Evolutionary conservation across 2,113 vertebrate genomes (phyloP).

Genomic region (Zapus hudsonius): DNA sequence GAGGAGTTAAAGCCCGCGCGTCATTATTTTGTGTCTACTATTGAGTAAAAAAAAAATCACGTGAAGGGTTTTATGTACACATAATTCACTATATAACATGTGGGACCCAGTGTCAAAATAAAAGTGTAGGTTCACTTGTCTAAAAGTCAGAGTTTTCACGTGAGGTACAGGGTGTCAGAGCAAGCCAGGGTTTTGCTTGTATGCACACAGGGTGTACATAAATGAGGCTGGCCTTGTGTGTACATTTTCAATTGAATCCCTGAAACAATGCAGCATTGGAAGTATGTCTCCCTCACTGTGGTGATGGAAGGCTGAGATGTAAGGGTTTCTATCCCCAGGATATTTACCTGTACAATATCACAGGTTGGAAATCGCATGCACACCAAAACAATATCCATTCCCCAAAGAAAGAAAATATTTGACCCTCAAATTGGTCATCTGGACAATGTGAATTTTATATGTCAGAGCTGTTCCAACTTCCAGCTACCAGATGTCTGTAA

Average conservation of each 20-base stretch:
- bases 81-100: not conserved
- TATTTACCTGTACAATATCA: not conserved
- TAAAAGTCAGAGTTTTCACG: not conserved
- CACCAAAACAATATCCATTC: slow-evolving; percentile 69
- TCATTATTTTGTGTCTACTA: not conserved
- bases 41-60: not conserved
- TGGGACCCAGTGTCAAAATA: not conserved
- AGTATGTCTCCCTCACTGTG: not conserved
- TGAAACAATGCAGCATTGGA: not conserved
- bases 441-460: slow-evolving; percentile 84
- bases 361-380: not conserved
- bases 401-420: slow-evolving; percentile 69
- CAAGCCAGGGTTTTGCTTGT: not conserved
- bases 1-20: not conserved
- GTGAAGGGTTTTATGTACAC: not conserved
- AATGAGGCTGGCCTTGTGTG: rapidly evolving
- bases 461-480: slow-evolving; percentile 83
- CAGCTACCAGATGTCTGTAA: slow-evolving; percentile 88
- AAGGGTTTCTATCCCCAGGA: not conserved
- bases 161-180: not conserved
- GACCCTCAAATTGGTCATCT: slow-evolving; percentile 81
- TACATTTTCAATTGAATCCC: not conserved
- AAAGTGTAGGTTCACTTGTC: not conserved
- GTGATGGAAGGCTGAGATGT: not conserved
- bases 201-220: rapidly evolving